A percentile compares a stretch with the other conserved stretches of the same genome.
phyloP scores from a whole-genome alignment of 2,888 invertebrate species.

The Patella caerulea region DNA sequence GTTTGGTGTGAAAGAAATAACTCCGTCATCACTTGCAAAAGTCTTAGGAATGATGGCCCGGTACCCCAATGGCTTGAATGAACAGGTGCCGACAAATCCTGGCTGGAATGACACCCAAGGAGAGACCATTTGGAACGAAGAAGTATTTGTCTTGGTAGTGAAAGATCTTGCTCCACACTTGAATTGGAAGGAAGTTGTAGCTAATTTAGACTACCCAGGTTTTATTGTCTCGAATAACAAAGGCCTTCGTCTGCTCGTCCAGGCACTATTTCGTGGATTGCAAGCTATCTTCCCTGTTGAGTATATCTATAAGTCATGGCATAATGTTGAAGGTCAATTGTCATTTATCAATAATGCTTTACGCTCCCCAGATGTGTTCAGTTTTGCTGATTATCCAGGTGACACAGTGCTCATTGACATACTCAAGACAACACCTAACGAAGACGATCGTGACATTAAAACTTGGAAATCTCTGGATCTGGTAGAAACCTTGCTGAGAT shows the following conservation, averaged over 20 bases:
- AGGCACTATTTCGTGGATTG: constrained; percentile 83
- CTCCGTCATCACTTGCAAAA: constrained; percentile 86
- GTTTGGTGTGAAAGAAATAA: constrained; percentile 83
- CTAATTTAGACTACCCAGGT: constrained; percentile 91
- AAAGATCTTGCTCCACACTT: constrained; percentile 81
- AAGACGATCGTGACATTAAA: constrained; percentile 92
- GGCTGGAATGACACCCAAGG: constrained; percentile 60
- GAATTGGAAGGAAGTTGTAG: constrained; percentile 93
- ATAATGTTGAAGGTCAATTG: constrained; percentile 88
- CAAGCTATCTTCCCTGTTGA: constrained; percentile 81
- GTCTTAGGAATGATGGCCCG: constrained; percentile 69
- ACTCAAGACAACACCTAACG: constrained; percentile 93
- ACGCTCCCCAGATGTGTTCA: constrained; percentile 93
- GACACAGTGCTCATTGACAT: constrained; percentile 89
- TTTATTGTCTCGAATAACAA: constrained; percentile 80
- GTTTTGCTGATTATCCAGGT: constrained; percentile 92
- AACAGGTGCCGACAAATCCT: constrained; percentile 63
- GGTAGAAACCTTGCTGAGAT: constrained; percentile 87
- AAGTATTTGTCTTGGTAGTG: constrained; percentile 91
- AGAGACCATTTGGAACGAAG: constrained; percentile 88
- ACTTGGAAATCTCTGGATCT: constrained; percentile 95
- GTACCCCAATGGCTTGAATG: constrained; percentile 84
- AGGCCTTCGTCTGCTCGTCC: constrained; percentile 86
- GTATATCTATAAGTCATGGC: constrained; percentile 86
- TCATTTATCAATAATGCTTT: constrained; percentile 89